Conservation (phyloP, 1,140 invertebrate genomes). For the Nymphalis io region DNA sequence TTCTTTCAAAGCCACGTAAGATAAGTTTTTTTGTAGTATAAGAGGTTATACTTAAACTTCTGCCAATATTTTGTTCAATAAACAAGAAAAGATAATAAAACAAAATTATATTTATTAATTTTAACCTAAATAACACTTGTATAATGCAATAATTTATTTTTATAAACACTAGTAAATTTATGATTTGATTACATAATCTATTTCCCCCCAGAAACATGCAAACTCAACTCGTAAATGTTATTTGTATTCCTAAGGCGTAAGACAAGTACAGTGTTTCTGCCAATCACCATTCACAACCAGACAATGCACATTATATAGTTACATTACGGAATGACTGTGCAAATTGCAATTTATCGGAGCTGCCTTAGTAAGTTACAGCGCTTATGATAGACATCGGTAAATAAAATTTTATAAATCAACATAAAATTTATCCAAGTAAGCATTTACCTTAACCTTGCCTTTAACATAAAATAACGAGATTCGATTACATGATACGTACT, state of each 20-base stretch:
- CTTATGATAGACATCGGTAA: not conserved
- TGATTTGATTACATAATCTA: constrained; percentile 1
- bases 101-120: too few relatives aligned
- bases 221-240: constrained; percentile 12
- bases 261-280: constrained; percentile 13
- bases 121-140: not conserved
- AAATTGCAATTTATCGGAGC: constrained; percentile 7
- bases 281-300: constrained; percentile 29
- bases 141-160: not conserved
- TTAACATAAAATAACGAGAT: too few relatives aligned
- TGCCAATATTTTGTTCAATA: too few relatives aligned
- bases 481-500: too few relatives aligned
- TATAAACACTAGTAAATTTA: not conserved
- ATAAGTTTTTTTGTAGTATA: too few relatives aligned
- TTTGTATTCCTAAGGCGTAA: constrained; percentile 28
- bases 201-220: not conserved
- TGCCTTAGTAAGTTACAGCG: not conserved
- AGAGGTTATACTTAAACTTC: too few relatives aligned
- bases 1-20: too few relatives aligned
- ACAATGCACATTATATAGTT: constrained; percentile 29
- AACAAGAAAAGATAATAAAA: too few relatives aligned
- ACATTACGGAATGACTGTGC: constrained; percentile 22
- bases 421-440: too few relatives aligned
- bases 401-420: too few relatives aligned
- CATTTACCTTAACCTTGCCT: too few relatives aligned